Conservation (phyloP, 2,113 vertebrate genomes). For the Archilochus colubris region DNA sequence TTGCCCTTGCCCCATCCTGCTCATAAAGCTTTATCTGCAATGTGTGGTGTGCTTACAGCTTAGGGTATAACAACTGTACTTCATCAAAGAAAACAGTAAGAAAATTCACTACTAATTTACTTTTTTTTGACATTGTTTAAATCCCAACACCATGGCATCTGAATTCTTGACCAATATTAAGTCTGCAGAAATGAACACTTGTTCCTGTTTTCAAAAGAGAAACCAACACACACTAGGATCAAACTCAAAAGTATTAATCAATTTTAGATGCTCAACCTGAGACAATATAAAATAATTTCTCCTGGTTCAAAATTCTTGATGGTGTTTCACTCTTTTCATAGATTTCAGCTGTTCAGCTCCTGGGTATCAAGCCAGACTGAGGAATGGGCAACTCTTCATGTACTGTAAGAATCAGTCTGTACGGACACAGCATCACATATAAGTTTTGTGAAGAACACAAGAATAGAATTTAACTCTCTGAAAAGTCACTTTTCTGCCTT, state of each 20-base stretch:
- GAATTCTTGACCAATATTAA: background rate
- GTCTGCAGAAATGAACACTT: background rate
- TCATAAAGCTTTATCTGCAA: background rate
- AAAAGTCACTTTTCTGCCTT: background rate
- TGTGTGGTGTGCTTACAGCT: background rate
- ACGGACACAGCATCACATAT: background rate
- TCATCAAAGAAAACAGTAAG: no score
- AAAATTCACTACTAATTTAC: background rate
- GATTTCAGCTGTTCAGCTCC: background rate
- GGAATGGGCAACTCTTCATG: rapidly evolving
- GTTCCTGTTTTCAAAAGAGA: background rate
- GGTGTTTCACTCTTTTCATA: background rate
- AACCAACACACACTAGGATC: background rate
- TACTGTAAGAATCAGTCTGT: background rate
- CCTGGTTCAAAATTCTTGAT: background rate
- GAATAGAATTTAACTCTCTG: background rate
- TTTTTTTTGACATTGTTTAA: background rate
- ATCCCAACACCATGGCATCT: background rate
- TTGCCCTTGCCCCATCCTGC: background rate
- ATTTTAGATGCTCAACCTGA: background rate
- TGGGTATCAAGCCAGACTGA: background rate
- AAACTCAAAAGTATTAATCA: background rate
- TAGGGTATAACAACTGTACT: background rate
- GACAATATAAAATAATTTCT: background rate
- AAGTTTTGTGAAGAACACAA: background rate